Evolutionary conservation across 2,888 invertebrate species (phyloP).

Genomic region (Colostygia pectinataria): DNA sequence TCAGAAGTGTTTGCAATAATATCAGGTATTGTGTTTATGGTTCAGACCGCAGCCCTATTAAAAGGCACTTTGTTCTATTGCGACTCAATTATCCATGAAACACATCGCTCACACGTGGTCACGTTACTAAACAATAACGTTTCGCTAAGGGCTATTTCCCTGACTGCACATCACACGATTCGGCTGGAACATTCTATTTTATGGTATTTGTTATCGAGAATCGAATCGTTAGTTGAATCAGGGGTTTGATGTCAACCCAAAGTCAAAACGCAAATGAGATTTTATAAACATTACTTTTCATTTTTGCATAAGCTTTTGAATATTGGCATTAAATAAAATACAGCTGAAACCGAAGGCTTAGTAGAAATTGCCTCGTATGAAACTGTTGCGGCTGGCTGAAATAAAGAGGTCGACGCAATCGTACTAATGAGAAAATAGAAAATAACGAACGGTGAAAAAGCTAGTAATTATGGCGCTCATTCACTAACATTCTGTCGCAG

Average conservation of each 20-base stretch:
- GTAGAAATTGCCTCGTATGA: slow-evolving; percentile 24
- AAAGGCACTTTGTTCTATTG: background rate
- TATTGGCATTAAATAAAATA: slow-evolving; percentile 2
- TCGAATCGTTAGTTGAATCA: no score
- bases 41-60: background rate
- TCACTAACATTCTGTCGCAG: no score
- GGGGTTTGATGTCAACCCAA: background rate
- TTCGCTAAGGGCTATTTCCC: background rate
- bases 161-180: background rate
- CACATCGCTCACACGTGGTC: slow-evolving; percentile 4
- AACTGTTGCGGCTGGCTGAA: slow-evolving; percentile 16
- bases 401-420: slow-evolving; percentile 23
- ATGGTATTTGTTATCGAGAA: no score
- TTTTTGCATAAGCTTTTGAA: background rate
- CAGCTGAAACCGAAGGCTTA: slow-evolving; percentile 15
- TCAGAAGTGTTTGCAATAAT: background rate
- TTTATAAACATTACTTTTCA: background rate
- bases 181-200: no score
- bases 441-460: slow-evolving; percentile 10
- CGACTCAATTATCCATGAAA: background rate
- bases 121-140: slow-evolving; percentile 9
- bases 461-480: slow-evolving; percentile 7
- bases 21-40: background rate
- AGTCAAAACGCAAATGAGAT: background rate
- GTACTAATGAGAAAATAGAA: slow-evolving; percentile 30